Percentiles rank a stretch among this genome's conserved stretches.
Evolutionary conservation across 1,140 invertebrate genomes (phyloP).

Genomic region (Phthorimaea operculella): DNA sequence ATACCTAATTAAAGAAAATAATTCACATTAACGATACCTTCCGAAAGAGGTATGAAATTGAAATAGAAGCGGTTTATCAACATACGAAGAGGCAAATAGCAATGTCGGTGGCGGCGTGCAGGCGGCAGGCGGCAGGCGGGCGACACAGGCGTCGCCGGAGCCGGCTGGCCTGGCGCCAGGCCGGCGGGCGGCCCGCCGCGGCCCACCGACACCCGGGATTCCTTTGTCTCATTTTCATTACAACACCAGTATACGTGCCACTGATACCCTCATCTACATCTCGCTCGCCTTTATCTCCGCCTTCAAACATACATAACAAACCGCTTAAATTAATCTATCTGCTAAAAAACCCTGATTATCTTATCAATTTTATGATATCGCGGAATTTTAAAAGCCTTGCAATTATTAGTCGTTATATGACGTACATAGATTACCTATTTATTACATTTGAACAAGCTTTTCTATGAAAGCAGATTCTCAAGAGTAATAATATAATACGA

Average conservation of each 20-base stretch:
- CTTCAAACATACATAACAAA: too few relatives aligned
- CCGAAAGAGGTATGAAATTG: too few relatives aligned
- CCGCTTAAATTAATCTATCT: too few relatives aligned
- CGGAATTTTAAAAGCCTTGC: too few relatives aligned
- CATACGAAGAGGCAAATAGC: too few relatives aligned
- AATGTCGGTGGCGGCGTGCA: neutral
- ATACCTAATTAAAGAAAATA: too few relatives aligned
- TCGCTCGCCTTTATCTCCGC: neutral
- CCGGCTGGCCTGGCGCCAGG: constrained; percentile 65
- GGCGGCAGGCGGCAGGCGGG: constrained; percentile 44
- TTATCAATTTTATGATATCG: too few relatives aligned
- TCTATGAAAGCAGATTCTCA: constrained; percentile 3
- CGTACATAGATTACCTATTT: too few relatives aligned
- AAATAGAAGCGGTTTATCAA: too few relatives aligned
- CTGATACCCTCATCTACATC: neutral
- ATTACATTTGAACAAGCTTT: neutral
- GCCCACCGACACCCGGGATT: constrained; percentile 57
- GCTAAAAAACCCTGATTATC: too few relatives aligned
- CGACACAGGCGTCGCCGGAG: constrained; percentile 58
- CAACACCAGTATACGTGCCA: constrained; percentile 19
- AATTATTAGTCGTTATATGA: too few relatives aligned
- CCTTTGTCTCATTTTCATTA: constrained; percentile 64
- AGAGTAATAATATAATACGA: neutral
- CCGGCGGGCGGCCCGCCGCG: constrained; percentile 59
- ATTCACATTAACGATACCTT: too few relatives aligned